These are phyloP conservation scores for Sarotherodon lohbergeri DNA, from an alignment of 2,113 vertebrate genomes.

Conservation along the genomic window DNA sequence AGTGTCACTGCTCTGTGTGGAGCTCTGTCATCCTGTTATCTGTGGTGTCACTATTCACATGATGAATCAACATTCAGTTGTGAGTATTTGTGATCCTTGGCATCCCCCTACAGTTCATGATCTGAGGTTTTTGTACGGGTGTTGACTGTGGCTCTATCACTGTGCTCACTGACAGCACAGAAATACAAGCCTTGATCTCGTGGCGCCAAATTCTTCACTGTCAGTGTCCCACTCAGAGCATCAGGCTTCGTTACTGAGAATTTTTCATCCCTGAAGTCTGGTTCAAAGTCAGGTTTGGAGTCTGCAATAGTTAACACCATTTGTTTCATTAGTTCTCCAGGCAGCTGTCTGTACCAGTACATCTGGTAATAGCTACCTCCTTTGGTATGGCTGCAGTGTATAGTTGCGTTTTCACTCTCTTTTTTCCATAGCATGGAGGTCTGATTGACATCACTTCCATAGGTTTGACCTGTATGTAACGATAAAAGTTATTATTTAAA, in stretches of 20 bases:
- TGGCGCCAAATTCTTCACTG: too few species aligned
- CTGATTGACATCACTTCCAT: background rate
- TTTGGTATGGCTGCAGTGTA: constrained; percentile 2
- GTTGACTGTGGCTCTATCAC: too few species aligned
- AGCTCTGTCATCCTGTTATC: too few species aligned
- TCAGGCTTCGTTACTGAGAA: background rate
- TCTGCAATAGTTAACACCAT: constrained; percentile 9
- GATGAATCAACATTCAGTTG: too few species aligned
- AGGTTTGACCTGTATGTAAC: background rate
- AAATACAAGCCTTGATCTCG: too few species aligned
- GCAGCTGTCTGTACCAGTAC: constrained; percentile 61
- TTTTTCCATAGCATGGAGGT: background rate
- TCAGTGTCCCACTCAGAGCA: too few species aligned
- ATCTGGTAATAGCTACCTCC: background rate
- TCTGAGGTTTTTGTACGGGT: too few species aligned
- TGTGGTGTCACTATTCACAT: too few species aligned
- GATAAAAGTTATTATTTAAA: background rate
- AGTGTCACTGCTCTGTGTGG: background rate
- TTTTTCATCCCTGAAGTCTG: background rate
- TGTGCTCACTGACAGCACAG: too few species aligned
- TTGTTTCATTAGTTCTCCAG: constrained; percentile 23
- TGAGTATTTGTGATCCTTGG: background rate
- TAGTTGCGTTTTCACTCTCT: background rate
- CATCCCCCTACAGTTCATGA: background rate
- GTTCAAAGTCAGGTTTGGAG: background rate